phyloP scores from a whole-genome alignment of 2,797 vertebrate genomes.

The Sebastes kiyomatsui region DNA sequence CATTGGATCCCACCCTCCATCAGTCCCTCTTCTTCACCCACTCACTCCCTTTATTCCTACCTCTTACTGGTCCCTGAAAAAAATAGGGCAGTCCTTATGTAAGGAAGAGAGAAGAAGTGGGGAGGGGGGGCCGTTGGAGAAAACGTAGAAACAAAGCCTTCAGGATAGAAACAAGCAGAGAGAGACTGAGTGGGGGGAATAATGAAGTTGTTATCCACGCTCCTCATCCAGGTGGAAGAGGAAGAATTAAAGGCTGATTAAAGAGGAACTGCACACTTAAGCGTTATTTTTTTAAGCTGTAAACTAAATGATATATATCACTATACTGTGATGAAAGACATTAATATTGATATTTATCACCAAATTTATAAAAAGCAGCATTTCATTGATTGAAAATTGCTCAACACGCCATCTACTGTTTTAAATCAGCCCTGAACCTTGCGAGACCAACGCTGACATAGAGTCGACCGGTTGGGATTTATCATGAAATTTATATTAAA shows the following conservation, averaged over 20 bases:
- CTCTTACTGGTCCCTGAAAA: constrained; percentile 76
- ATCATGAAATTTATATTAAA: no score
- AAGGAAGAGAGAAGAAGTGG: constrained; percentile 67
- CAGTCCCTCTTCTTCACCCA: constrained; percentile 71
- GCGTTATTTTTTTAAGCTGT: not conserved
- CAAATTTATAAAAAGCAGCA: not conserved
- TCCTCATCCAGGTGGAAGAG: constrained; percentile 29
- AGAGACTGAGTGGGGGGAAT: constrained; percentile 53
- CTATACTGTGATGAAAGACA: not conserved
- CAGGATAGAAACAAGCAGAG: constrained; percentile 53
- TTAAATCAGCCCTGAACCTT: not conserved
- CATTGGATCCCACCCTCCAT: constrained; percentile 51
- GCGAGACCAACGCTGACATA: not conserved
- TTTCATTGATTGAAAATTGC: not conserved
- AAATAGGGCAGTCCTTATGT: constrained; percentile 82
- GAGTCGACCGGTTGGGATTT: not conserved
- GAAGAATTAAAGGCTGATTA: not conserved
- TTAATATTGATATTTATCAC: not conserved
- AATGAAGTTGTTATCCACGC: constrained; percentile 43
- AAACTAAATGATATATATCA: not conserved
- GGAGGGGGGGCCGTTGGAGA: constrained; percentile 40
- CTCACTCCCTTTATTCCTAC: constrained; percentile 71
- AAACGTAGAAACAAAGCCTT: constrained; percentile 57
- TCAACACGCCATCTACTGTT: not conserved
- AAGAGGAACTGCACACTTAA: not conserved